Evolutionary conservation across 2,888 invertebrate genomes (phyloP), one percentile per base, ranked within the genome.

Genomic region (Harpalus rufipes): DNA sequence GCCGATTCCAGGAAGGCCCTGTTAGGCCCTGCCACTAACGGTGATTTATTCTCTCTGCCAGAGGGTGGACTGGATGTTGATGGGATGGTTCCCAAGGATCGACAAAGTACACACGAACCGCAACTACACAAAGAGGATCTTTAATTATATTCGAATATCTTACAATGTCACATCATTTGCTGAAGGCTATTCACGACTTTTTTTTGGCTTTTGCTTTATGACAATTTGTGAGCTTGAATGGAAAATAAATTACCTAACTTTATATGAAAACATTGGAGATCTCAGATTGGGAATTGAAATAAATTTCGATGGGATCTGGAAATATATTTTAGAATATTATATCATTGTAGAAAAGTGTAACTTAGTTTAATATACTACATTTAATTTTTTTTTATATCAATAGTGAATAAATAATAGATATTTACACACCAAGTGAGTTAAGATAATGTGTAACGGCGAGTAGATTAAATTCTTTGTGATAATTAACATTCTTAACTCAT

Each of bases 1-100:
- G 63, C 61, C 76, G 84, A 76, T 84, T 84, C 84, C 84, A n/a
- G 84, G 84, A 84, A 84, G 76, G 59, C 10, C 83, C 83, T 76
- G 74, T 83, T 83, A 74, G 74, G 39, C 63, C 63, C 76, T 76
- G 76, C 68, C 68, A 68, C 68, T 76, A 76, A 76, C 76, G 51
- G 76, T 76, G 76, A 76, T 76, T 76, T 76, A 76, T 76, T 56
- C 44, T 76, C 44, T 74, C 51, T 51, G 56, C 44, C 44, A 68
- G 68, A 32, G 68, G 68, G 39, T 68, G 68, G 68, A 68, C 68
- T 68, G n/a, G 32, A 32, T 32, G 32, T 32, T 68, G 68, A 32
- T 32, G 32, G 25, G 68, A 68, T 68, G 68, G 68, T 51, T 76
- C 76, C 76, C 76, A 76, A 76, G 51, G 76, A 76, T 56, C 44